These are phyloP conservation scores for Aphodius granarius DNA, from an alignment of 2,888 invertebrate species.

Conservation along the genomic window DNA sequence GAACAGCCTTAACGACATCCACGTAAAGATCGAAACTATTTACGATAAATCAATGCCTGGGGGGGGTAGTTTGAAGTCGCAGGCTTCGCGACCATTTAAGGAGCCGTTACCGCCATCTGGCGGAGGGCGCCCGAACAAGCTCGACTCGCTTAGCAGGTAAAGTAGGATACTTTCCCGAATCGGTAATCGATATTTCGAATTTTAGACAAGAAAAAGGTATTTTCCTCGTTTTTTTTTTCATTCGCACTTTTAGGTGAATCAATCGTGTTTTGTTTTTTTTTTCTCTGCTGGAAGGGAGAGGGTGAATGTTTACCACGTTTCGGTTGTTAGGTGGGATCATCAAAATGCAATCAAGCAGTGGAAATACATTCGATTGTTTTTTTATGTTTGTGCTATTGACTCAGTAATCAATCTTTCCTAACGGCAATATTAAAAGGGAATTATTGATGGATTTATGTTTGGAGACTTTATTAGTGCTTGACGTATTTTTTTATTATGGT, in stretches of 20 bases:
- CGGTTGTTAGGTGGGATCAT: not conserved
- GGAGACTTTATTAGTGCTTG: not conserved
- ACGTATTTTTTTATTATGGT: too few species aligned
- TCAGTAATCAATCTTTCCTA: not conserved
- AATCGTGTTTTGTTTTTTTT: not conserved
- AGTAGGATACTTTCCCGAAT: not conserved
- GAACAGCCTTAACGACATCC: not conserved
- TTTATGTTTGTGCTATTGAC: not conserved
- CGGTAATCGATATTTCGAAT: not conserved
- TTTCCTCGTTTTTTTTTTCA: not conserved
- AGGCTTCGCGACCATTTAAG: not conserved
- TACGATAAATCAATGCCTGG: not conserved
- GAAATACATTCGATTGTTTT: not conserved
- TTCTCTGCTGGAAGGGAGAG: not conserved
- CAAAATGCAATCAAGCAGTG: not conserved
- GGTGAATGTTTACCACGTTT: not conserved
- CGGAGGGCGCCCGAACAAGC: not conserved
- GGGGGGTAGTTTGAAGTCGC: not conserved
- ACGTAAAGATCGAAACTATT: not conserved
- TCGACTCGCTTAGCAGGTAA: not conserved
- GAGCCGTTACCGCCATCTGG: not conserved
- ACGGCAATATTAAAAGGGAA: not conserved
- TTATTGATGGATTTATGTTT: not conserved
- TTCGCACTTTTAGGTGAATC: not conserved
- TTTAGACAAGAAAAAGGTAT: not conserved